Evolutionary conservation across 2,113 vertebrate genomes (phyloP).

Genomic region (Rhombomys opimus): DNA sequence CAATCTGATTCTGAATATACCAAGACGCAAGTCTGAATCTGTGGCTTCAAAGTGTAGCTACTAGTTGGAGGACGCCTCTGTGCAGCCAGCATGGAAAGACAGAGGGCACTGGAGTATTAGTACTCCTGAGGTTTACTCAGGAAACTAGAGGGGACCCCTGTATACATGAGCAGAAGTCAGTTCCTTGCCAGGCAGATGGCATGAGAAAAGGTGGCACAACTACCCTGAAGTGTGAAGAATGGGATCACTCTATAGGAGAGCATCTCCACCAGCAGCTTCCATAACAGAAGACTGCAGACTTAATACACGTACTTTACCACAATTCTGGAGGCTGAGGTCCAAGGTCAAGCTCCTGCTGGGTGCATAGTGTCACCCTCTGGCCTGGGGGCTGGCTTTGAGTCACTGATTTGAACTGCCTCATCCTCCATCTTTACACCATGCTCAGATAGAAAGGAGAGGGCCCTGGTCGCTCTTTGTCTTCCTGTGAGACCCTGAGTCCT

Average conservation of each 20-base stretch:
- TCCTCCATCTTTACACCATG: rapidly evolving
- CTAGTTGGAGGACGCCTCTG: neutral
- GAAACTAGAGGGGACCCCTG: neutral
- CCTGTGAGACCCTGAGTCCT: neutral
- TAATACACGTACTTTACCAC: rapidly evolving
- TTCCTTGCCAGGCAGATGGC: neutral
- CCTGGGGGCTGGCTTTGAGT: neutral
- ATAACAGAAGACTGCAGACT: neutral
- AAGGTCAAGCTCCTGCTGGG: neutral
- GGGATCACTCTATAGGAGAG: neutral
- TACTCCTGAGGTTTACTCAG: too few species aligned
- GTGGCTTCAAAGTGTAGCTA: rapidly evolving
- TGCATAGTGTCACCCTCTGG: neutral
- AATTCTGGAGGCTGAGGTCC: neutral
- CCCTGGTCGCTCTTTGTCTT: neutral
- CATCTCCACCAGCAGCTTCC: rapidly evolving
- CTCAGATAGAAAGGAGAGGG: neutral
- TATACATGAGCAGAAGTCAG: neutral
- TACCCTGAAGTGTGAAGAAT: rapidly evolving
- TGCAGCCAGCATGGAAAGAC: neutral
- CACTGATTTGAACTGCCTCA: too few species aligned
- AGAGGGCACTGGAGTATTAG: rapidly evolving
- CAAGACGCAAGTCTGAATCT: neutral
- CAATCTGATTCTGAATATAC: neutral
- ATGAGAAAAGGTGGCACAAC: neutral